phyloP scores from a whole-genome alignment of 2,113 vertebrate species.

The Anhinga anhinga region DNA sequence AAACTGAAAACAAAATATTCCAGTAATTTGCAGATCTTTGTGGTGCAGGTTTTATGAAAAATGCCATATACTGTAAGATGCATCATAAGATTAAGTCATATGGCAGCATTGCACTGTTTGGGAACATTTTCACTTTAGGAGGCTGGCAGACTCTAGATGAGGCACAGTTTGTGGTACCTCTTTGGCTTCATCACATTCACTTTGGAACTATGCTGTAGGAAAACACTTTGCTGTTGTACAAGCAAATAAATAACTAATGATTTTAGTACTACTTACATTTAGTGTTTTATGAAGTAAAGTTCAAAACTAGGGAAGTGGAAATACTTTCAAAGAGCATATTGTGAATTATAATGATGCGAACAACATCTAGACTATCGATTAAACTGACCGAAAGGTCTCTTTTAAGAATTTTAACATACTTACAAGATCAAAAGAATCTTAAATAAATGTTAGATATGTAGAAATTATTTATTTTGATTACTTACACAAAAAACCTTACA shows the following conservation, averaged over 20 bases:
- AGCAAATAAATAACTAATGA: not conserved
- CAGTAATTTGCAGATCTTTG: not conserved
- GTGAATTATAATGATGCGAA: not conserved
- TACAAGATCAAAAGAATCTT: not conserved
- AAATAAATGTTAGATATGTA: not conserved
- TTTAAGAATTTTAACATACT: not conserved
- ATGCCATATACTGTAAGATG: not conserved
- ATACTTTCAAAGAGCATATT: not conserved
- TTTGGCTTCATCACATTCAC: not conserved
- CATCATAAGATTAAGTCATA: not conserved
- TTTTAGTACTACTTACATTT: not conserved
- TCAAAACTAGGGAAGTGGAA: not conserved
- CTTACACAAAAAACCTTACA: not conserved
- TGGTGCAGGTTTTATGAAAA: not conserved
- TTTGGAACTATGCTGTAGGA: not conserved
- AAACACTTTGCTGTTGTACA: not conserved
- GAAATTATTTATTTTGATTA: not conserved
- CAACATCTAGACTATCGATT: not conserved
- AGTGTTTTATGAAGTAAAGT: not conserved
- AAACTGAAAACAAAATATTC: not conserved
- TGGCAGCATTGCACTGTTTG: not conserved
- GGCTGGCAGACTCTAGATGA: not conserved
- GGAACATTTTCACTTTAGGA: not conserved
- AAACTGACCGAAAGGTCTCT: not conserved
- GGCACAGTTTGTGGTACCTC: not conserved